Evolutionary conservation across 1,140 invertebrate species (phyloP).

Genomic region (Hylaeus anthracinus): DNA sequence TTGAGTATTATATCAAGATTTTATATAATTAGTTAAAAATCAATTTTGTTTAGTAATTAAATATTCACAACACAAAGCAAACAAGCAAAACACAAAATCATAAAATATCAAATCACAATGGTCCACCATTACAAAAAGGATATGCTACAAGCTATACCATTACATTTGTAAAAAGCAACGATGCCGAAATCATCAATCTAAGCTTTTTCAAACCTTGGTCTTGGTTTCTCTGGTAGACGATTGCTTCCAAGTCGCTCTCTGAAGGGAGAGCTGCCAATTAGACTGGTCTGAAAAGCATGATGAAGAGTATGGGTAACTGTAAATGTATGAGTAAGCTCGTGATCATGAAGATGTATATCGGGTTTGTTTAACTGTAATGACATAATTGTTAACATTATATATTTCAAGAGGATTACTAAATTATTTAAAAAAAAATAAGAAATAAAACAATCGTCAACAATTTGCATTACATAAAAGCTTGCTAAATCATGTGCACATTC

Average conservation of each 20-base stretch:
- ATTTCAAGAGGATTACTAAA: conserved; percentile 28
- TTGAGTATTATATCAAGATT: neutral
- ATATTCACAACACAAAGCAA: conserved; percentile 20
- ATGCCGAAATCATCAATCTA: conserved; percentile 61
- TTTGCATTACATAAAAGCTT: conserved; percentile 64
- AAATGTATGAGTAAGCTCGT: conserved; percentile 59
- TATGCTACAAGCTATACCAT: conserved; percentile 45
- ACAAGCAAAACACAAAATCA: conserved; percentile 49
- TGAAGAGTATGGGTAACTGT: conserved; percentile 64
- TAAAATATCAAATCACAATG: conserved; percentile 45
- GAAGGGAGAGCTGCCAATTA: conserved; percentile 89
- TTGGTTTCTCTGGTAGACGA: conserved; percentile 89
- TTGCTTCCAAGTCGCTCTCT: conserved; percentile 93
- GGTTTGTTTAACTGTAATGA: conserved; percentile 50
- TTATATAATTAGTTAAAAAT: neutral
- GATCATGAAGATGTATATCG: conserved; percentile 59
- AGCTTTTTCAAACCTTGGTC: conserved; percentile 87
- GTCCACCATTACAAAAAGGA: conserved; percentile 48
- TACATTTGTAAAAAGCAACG: conserved; percentile 56
- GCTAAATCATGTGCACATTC: conserved; percentile 64
- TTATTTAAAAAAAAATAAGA: conserved; percentile 38
- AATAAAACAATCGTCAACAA: conserved; percentile 58
- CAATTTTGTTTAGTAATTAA: neutral
- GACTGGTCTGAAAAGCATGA: conserved; percentile 79
- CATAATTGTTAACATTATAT: conserved; percentile 43